These are phyloP conservation scores for Thamnophis sirtalis DNA, from an alignment of 2,113 vertebrate genomes.

Conservation along the genomic window DNA sequence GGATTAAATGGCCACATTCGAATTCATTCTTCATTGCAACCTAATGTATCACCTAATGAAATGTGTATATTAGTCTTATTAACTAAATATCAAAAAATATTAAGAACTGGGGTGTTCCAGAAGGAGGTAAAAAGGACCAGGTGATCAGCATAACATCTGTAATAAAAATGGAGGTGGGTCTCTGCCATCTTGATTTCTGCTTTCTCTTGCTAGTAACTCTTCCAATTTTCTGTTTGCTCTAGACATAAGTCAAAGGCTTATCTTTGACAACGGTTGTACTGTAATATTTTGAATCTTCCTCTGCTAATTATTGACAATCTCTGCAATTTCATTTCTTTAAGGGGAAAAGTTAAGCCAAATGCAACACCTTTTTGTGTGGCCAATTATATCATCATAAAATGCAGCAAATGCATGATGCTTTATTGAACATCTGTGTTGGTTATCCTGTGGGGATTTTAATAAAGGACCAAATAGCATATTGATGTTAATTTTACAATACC, in stretches of 20 bases:
- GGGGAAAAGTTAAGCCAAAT: conserved; percentile 67
- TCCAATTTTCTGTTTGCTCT: background rate
- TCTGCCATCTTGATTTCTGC: background rate
- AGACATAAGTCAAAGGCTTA: background rate
- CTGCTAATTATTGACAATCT: conserved; percentile 67
- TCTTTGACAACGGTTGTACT: background rate
- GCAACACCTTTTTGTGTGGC: conserved; percentile 83
- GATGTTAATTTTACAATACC: conserved; percentile 88
- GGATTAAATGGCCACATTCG: background rate
- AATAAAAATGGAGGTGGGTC: background rate
- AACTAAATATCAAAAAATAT: conserved; percentile 36
- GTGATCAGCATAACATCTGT: background rate
- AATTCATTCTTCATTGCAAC: background rate
- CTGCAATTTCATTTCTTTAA: conserved; percentile 60
- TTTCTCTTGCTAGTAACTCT: background rate
- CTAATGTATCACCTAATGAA: conserved; percentile 7
- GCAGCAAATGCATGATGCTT: conserved; percentile 74
- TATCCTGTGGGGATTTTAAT: conserved; percentile 88
- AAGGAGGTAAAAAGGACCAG: background rate
- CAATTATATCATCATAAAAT: conserved; percentile 78
- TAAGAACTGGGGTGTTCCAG: conserved; percentile 39
- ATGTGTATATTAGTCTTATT: conserved; percentile 30
- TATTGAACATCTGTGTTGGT: conserved; percentile 84
- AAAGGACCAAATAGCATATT: conserved; percentile 87
- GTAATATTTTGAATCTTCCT: conserved; percentile 58